Percentiles rank a stretch among this genome's conserved stretches.
Conservation (phyloP, 2,797 vertebrate genomes). For the Thripadectes ignobilis region DNA sequence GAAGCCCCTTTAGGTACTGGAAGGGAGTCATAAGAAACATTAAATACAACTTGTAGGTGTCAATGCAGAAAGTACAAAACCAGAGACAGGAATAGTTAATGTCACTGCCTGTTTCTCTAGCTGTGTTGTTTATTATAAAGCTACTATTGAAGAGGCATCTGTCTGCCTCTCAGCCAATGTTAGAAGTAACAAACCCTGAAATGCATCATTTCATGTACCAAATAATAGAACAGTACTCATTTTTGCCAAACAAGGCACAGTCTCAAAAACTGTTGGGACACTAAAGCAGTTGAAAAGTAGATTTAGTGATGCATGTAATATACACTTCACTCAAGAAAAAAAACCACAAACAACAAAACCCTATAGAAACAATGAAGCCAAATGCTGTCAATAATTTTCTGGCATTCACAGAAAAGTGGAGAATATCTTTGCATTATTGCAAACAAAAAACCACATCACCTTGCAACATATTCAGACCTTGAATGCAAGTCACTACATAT, state of each 20-base stretch:
- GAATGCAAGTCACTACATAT: neutral
- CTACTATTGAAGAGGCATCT: neutral
- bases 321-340: neutral
- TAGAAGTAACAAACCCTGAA: neutral
- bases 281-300: neutral
- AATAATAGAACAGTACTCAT: neutral
- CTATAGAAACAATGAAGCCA: neutral
- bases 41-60: neutral
- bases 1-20: neutral
- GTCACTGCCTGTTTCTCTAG: neutral
- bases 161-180: neutral
- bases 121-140: neutral
- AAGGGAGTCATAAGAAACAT: neutral
- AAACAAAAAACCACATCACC: neutral
- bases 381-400: neutral
- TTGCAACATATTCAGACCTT: neutral
- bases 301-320: neutral
- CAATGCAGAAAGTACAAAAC: neutral
- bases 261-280: neutral
- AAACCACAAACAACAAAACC: neutral
- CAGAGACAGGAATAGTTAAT: neutral
- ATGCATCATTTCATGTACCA: neutral
- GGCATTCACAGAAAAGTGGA: neutral
- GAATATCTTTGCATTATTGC: neutral
- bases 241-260: neutral